A percentile compares a stretch with the other conserved stretches of the same genome.
phyloP scores from a whole-genome alignment of 2,797 vertebrate genomes.

The Peromyscus aztecus region DNA sequence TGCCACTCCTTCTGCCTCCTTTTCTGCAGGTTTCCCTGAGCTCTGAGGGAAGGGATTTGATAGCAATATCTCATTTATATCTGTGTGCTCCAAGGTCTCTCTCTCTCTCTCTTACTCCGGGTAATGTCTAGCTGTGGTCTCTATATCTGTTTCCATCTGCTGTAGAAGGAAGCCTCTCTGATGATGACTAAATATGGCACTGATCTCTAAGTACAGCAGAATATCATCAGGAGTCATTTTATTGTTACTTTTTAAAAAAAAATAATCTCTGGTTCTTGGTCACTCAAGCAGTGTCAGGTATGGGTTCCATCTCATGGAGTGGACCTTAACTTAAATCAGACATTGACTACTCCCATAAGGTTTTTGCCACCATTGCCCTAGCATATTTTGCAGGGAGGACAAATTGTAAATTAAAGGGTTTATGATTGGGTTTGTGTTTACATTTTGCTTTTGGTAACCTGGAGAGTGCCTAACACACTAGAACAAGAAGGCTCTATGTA shows the following conservation, averaged over 20 bases:
- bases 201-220: background rate
- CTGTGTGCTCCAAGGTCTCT: background rate
- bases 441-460: background rate
- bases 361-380: background rate
- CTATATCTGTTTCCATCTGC: background rate
- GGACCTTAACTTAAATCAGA: background rate
- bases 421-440: background rate
- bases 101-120: background rate
- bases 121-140: background rate
- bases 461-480: background rate
- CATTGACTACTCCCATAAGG: background rate
- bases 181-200: background rate
- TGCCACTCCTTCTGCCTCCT: background rate
- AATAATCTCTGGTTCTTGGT: background rate
- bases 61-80: background rate
- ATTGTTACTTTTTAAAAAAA: background rate
- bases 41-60: background rate
- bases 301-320: background rate
- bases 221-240: background rate
- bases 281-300: background rate
- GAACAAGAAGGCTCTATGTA: background rate
- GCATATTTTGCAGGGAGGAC: background rate
- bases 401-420: background rate
- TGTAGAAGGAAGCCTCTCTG: background rate
- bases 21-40: background rate